phyloP scores from a whole-genome alignment of 2,888 invertebrate species.

The Embidobia sp. region DNA sequence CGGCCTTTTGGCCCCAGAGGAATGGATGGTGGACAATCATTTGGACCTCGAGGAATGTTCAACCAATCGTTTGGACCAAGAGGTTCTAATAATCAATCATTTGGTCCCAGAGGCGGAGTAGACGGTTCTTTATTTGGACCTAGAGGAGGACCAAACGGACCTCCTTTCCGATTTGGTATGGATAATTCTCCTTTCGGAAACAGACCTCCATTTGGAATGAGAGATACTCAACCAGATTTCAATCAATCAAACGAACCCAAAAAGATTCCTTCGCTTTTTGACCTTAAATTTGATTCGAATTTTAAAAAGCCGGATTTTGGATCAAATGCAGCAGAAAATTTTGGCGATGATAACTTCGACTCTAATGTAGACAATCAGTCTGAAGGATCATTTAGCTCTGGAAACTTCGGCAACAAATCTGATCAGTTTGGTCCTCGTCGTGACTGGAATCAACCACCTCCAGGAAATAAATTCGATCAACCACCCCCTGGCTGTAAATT shows the following conservation, averaged over 20 bases:
- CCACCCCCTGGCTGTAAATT: too few relatives aligned
- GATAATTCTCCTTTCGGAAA: neutral
- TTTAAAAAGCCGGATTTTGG: constrained; percentile 19
- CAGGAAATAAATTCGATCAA: too few relatives aligned
- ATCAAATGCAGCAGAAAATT: neutral
- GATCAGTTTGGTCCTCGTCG: too few relatives aligned
- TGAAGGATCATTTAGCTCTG: neutral
- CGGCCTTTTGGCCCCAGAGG: constrained; percentile 24
- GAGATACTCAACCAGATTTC: constrained; percentile 30
- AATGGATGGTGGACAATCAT: constrained; percentile 37
- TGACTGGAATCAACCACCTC: too few relatives aligned
- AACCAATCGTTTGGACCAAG: constrained; percentile 56
- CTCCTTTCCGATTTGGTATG: constrained; percentile 18
- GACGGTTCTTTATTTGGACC: neutral
- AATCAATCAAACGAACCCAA: constrained; percentile 21
- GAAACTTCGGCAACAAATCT: neutral
- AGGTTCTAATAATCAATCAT: constrained; percentile 48
- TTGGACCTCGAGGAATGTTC: constrained; percentile 41
- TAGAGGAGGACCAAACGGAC: constrained; percentile 11
- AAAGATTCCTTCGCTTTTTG: constrained; percentile 68
- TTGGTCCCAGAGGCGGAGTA: constrained; percentile 29
- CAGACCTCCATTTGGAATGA: constrained; percentile 3
- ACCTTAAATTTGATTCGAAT: constrained; percentile 67
- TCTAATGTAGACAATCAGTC: neutral
- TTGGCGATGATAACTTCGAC: neutral